Evolutionary conservation across 2,888 invertebrate genomes (phyloP).

Genomic region (Lasioglossum vierecki): DNA sequence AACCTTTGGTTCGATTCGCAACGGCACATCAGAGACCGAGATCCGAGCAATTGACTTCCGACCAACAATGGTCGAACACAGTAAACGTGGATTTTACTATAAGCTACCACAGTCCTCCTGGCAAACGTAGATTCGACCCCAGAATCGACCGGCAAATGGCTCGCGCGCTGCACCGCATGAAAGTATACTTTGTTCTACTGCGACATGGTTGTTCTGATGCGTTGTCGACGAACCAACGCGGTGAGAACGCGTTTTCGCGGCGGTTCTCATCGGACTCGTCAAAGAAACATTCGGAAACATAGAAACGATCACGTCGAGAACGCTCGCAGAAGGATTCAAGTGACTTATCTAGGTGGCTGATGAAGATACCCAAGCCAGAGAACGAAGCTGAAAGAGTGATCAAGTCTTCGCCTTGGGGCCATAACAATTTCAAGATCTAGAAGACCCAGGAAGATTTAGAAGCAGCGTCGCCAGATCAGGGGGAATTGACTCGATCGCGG

Average conservation of each 20-base stretch:
- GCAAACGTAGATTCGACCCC: slow-evolving; percentile 50
- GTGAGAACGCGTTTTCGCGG: background rate
- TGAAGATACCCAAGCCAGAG: slow-evolving; percentile 69
- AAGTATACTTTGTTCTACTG: slow-evolving; percentile 37
- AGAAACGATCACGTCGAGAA: slow-evolving; percentile 62
- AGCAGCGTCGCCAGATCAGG: background rate
- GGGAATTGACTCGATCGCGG: background rate
- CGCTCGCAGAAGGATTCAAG: slow-evolving; percentile 58
- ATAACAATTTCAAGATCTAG: background rate
- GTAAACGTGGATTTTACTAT: background rate
- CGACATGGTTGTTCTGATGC: slow-evolving; percentile 63
- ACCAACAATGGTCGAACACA: background rate
- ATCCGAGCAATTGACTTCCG: background rate
- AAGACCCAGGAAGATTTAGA: background rate
- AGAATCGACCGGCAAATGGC: slow-evolving; percentile 46
- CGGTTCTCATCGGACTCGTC: background rate
- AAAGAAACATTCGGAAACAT: background rate
- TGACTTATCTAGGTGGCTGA: slow-evolving; percentile 70
- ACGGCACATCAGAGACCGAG: slow-evolving; percentile 46
- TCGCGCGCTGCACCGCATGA: slow-evolving; percentile 74
- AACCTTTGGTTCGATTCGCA: slow-evolving; percentile 52
- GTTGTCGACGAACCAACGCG: slow-evolving; percentile 60
- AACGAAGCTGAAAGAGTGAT: slow-evolving; percentile 63
- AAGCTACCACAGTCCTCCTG: too few species aligned
- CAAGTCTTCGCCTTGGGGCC: background rate